A percentile compares a stretch with the other conserved stretches of the same genome.
Conservation (phyloP, 1,140 invertebrate genomes). For the Eciton burchellii region DNA sequence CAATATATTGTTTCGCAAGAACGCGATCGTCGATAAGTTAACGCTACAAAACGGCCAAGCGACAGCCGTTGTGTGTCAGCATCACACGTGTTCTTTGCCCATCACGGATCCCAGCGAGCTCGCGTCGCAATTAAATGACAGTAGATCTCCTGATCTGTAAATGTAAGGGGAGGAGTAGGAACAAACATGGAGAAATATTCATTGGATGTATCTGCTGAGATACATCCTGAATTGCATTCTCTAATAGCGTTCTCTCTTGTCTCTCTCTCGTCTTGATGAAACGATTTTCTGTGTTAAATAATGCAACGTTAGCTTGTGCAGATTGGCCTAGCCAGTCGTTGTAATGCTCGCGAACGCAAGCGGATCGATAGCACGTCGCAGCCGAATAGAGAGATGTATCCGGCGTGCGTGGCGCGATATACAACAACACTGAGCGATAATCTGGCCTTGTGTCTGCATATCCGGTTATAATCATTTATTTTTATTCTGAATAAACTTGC, state of each 20-base stretch:
- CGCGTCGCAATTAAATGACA: constrained; percentile 87
- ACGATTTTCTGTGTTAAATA: constrained; percentile 31
- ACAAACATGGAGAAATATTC: background rate
- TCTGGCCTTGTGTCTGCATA: background rate
- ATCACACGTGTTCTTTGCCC: constrained; percentile 92
- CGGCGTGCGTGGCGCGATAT: background rate
- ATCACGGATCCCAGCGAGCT: constrained; percentile 90
- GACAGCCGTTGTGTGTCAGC: constrained; percentile 93
- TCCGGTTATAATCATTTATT: background rate
- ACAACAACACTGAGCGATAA: background rate
- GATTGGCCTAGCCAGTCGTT: background rate
- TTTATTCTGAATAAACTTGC: constrained; percentile 28
- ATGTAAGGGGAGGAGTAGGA: background rate
- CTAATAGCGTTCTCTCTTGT: background rate
- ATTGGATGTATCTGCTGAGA: background rate
- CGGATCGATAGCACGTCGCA: constrained; percentile 5
- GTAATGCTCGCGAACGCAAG: background rate
- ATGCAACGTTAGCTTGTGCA: background rate
- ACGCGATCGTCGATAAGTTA: constrained; percentile 81
- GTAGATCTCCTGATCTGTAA: constrained; percentile 54
- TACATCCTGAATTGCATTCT: background rate
- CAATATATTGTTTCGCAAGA: constrained; percentile 77
- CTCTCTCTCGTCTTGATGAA: background rate
- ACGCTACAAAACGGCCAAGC: constrained; percentile 86
- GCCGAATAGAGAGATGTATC: constrained; percentile 17